Base-by-base conservation (phyloP, 2,888 invertebrate species). In the Thyatira batis region DNA sequence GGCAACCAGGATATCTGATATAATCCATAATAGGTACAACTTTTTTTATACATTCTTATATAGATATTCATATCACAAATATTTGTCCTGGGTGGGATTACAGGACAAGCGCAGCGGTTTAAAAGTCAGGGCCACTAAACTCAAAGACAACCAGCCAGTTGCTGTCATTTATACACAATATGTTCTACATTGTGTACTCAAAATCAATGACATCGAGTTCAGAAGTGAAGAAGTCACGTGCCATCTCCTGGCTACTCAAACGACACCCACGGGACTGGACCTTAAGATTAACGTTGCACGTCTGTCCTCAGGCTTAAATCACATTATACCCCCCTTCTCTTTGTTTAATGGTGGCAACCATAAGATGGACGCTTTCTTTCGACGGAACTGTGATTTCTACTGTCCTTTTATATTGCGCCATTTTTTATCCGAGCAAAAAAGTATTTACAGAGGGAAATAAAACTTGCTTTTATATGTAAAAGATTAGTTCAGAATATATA, bases 291-390 rank as follows among this genome's bases (percentile, higher is more conserved):
- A 90, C 87, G 87, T 72, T 69, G 67, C 84, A 71, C 78, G 86
- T 83, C 85, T 85, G 85, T 87, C 86, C 86, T 81, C 82, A 54
- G 71, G 76, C 82, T 79, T 87, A 89, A 89, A 88, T 88, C 89
- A 88, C 89, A 89, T 88, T 88, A 88, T 69, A 61, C 80, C 78
- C 67, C 79, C 70, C 73, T 70, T 70, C 65, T 80, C 80, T 81
- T 80, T 84, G 84, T 86, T 82, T 87, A 84, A 84, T 82, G n/a
- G n/a, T n/a, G n/a, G 80, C 71, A 67, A 66, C 67, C 74, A 73
- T 74, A 77, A 82, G 83, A 80, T 75, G 80, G 79, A 79, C 80
- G 71, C 65, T 71, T 60, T 61, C 63, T 63, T 68, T 70, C 72
- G 69, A 76, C 73, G 71, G 76, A 70, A 54, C 69, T 55, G 78